Base-by-base conservation (phyloP, 2,888 invertebrate genomes). In the Itoplectis maculator region DNA sequence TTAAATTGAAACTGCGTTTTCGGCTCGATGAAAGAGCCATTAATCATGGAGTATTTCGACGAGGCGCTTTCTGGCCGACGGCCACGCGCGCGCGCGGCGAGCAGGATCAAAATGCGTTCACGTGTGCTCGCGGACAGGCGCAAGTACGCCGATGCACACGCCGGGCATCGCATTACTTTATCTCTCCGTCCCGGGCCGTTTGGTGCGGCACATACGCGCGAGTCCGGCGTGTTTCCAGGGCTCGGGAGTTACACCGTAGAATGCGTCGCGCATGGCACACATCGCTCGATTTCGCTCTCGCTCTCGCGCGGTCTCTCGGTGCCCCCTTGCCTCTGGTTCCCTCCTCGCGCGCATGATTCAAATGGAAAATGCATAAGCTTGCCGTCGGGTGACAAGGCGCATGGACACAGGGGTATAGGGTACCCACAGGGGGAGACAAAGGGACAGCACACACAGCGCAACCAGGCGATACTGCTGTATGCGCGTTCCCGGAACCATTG, bases 21-120 rank as follows among this genome's bases (percentile, higher is more conserved):
- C 47, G 47, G 23, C 54, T n/a, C 29, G 47, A 72, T 81, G 72
- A 72, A 81, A 81, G 70, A 59, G 72, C 47, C 76, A 76, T 81
- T 76, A 72, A 81, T 76, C 59, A 81, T 66, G 56, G 29, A 29
- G 47, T 61, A 40, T 68, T 51, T 81, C 59, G 59, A 59, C 65
- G 69, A 70, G 40, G 49, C 56, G n/a, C 23, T 18, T 42, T n/a
- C 20, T 47, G 23, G 49, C 54, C 37, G 8, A 35, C 47, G 35
- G 66, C 35, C 15, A 15, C 29, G 15, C 15, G 29, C 3, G 29
- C 29, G 68, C 66, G 51, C 61, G 51, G 61, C 56, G 49, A 61
- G 65, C 29, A 63, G 40, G 23, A 56, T 9, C 20, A 9, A 20
- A 20, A 54, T 54, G 23, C 23, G 29, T 45, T 7, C 56, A 61